These are phyloP conservation scores for Melieria omissa DNA, from an alignment of 2,888 invertebrate species.

Conservation along the genomic window DNA sequence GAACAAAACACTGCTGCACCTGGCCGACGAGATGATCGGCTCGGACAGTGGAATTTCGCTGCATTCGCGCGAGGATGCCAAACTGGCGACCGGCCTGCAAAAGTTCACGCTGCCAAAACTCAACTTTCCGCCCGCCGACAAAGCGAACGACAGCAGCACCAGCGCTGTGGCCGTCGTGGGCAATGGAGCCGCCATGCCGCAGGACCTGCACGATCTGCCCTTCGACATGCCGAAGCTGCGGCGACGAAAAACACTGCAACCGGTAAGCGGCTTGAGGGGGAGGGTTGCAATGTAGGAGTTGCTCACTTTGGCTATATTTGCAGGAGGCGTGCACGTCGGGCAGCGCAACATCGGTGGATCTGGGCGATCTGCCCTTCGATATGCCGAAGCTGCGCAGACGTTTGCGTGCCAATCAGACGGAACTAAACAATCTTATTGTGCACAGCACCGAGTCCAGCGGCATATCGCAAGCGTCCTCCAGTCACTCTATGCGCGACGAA, in stretches of 20 bases:
- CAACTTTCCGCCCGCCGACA: constrained; percentile 70
- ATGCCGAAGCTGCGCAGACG: constrained; percentile 89
- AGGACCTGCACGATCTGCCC: constrained; percentile 82
- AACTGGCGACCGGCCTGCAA: constrained; percentile 70
- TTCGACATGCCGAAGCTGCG: constrained; percentile 91
- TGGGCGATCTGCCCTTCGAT: constrained; percentile 87
- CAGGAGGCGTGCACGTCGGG: constrained; percentile 74
- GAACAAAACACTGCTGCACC: constrained; percentile 74
- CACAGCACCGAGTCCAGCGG: constrained; percentile 77
- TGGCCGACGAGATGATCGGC: constrained; percentile 79
- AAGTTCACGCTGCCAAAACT: constrained; percentile 69
- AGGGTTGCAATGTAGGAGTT: too few species aligned
- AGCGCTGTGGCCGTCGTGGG: constrained; percentile 45
- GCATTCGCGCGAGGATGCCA: constrained; percentile 83
- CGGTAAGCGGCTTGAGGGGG: constrained; percentile 58
- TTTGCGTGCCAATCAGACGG: constrained; percentile 71
- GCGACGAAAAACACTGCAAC: constrained; percentile 75
- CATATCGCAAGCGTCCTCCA: constrained; percentile 84
- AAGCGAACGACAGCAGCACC: constrained; percentile 57
- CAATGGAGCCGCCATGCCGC: constrained; percentile 69
- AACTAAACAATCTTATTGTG: constrained; percentile 60
- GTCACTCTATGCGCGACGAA: constrained; percentile 81
- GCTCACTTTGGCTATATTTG: constrained; percentile 5
- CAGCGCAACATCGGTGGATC: constrained; percentile 79
- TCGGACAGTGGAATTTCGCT: constrained; percentile 91